Conservation (phyloP, 2,797 vertebrate species). For the Phataginus tricuspis region DNA sequence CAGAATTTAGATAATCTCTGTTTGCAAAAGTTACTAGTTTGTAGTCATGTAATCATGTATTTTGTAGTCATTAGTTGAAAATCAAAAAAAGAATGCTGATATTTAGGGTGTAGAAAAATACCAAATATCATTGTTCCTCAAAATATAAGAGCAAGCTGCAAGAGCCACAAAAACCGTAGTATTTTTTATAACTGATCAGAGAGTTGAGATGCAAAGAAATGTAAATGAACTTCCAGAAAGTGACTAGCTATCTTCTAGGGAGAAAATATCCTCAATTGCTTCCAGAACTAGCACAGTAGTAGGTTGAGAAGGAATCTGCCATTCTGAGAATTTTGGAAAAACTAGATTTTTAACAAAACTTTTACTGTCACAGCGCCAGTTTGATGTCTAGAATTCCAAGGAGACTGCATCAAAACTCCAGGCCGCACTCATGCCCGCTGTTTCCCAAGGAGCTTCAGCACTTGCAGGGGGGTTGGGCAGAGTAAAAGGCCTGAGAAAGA, state of each 20-base stretch:
- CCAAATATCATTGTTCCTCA: not conserved
- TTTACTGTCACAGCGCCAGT: not conserved
- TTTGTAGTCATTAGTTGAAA: not conserved
- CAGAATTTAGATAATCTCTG: not conserved
- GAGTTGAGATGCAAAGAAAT: not conserved
- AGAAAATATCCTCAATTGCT: not conserved
- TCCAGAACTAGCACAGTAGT: not conserved
- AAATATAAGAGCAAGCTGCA: not conserved
- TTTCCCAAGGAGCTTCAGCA: too few species aligned
- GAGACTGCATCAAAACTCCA: not conserved
- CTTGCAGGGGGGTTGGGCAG: not conserved
- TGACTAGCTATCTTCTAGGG: not conserved
- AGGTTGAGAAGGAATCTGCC: not conserved
- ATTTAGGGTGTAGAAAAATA: not conserved
- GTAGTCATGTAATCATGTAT: not conserved
- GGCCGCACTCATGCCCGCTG: accelerated
- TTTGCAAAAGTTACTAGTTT: not conserved
- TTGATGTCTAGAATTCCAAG: not conserved
- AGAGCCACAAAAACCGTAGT: not conserved
- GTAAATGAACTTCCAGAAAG: not conserved
- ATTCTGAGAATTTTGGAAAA: not conserved
- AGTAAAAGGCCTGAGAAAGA: not conserved
- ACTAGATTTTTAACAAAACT: not conserved
- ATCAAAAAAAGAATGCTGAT: not conserved
- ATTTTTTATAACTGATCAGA: not conserved